A percentile compares a stretch with the other conserved stretches of the same genome.
These are phyloP conservation scores for Athene cunicularia DNA, from an alignment of 2,113 vertebrate species.

Conservation along the genomic window DNA sequence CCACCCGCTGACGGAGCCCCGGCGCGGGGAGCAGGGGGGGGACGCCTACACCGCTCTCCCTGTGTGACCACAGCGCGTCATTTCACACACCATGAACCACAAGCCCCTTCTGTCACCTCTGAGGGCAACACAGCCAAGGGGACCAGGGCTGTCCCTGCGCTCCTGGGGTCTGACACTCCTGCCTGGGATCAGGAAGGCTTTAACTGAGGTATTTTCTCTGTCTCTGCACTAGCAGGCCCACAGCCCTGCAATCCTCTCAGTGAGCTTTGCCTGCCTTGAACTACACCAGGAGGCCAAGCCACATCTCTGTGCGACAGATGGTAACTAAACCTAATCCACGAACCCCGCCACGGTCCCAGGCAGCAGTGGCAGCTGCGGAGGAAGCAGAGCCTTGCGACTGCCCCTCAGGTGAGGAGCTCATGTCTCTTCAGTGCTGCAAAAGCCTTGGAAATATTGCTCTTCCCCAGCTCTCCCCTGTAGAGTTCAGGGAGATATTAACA, in stretches of 20 bases:
- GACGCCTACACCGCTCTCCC: background rate
- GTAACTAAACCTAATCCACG: background rate
- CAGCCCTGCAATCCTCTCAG: background rate
- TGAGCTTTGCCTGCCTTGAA: conserved; percentile 5
- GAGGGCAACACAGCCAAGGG: background rate
- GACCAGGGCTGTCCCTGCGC: accelerated
- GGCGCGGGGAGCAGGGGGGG: background rate
- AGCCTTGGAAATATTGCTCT: background rate
- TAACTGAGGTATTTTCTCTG: background rate
- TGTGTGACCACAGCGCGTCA: accelerated
- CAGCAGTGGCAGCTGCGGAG: background rate
- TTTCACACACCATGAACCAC: accelerated
- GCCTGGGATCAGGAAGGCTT: background rate
- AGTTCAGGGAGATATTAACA: background rate
- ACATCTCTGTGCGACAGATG: conserved; percentile 1
- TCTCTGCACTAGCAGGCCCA: background rate
- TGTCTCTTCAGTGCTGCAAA: background rate
- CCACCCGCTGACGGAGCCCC: accelerated
- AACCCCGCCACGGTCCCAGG: background rate
- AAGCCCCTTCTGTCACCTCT: background rate
- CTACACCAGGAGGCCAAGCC: conserved; percentile 1
- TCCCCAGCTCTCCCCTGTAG: background rate
- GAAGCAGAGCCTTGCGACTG: background rate
- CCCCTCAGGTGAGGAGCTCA: background rate
- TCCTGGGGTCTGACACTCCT: background rate